Evolutionary conservation across 2,888 invertebrate genomes (phyloP).

Genomic region (Lissocephala sabroskyi): DNA sequence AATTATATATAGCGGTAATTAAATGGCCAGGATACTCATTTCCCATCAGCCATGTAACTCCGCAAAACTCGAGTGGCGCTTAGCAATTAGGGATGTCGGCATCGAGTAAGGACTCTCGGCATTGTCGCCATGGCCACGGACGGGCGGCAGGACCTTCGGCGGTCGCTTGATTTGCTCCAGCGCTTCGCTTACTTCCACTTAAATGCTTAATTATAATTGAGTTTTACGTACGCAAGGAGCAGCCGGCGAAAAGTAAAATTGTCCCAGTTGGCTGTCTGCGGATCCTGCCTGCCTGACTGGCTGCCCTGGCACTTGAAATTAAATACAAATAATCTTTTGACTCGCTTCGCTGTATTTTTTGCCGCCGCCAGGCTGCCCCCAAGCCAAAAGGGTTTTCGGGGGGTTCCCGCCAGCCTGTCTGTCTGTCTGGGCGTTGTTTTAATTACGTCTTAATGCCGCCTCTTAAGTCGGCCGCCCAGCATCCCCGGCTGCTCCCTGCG

Average conservation of each 20-base stretch:
- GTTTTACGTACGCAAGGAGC: constrained; percentile 36
- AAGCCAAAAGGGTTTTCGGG: constrained; percentile 25
- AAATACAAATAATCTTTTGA: constrained; percentile 64
- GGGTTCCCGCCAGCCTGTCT: constrained; percentile 16
- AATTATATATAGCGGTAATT: constrained; percentile 35
- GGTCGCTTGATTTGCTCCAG: constrained; percentile 54
- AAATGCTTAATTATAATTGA: constrained; percentile 67
- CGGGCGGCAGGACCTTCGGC: constrained; percentile 5
- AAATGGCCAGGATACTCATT: constrained; percentile 29
- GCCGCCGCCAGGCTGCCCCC: not conserved
- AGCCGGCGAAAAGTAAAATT: constrained; percentile 24
- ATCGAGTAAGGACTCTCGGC: constrained; percentile 40
- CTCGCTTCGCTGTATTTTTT: constrained; percentile 23
- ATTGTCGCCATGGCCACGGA: constrained; percentile 14
- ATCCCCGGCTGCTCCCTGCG: not conserved
- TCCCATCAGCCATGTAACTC: not conserved
- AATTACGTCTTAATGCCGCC: constrained; percentile 60
- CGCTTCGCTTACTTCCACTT: constrained; percentile 58
- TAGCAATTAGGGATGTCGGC: constrained; percentile 48
- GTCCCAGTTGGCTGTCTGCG: constrained; percentile 11
- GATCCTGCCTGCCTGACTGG: constrained; percentile 17
- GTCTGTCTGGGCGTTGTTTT: constrained; percentile 46
- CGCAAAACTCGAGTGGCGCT: constrained; percentile 34
- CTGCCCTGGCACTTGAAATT: constrained; percentile 45
- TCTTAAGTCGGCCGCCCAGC: constrained; percentile 27